Evolutionary conservation across 2,888 invertebrate genomes (phyloP).

Genomic region (Caenorhabditis macrosperma): DNA sequence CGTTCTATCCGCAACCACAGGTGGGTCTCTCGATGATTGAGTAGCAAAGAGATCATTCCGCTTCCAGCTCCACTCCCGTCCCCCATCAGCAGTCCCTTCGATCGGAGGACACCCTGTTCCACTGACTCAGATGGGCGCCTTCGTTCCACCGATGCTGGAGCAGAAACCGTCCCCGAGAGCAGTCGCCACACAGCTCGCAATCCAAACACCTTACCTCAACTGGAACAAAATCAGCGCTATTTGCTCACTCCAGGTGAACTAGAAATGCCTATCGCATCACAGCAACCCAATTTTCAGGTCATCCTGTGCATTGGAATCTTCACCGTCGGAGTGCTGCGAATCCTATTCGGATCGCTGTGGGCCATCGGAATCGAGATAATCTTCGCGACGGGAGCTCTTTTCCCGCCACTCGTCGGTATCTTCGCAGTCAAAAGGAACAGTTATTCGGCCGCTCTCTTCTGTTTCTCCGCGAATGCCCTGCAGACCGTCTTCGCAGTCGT

Average conservation of each 20-base stretch:
- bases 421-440: constrained; percentile 44
- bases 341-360: constrained; percentile 50
- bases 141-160: constrained; percentile 40
- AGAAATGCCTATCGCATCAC: neutral
- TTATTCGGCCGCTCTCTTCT: constrained; percentile 49
- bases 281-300: constrained; percentile 20
- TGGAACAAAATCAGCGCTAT: constrained; percentile 52
- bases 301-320: constrained; percentile 50
- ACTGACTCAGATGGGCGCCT: constrained; percentile 26
- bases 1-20: constrained; percentile 30
- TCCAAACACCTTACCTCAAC: constrained; percentile 37
- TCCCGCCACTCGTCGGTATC: constrained; percentile 52
- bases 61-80: constrained; percentile 34
- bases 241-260: constrained; percentile 43
- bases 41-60: neutral
- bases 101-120: constrained; percentile 39
- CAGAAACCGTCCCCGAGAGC: constrained; percentile 46
- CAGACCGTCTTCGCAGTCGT: constrained; percentile 40
- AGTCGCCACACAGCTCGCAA: constrained; percentile 45
- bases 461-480: constrained; percentile 42
- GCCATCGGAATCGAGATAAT: constrained; percentile 57
- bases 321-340: constrained; percentile 42
- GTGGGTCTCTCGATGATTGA: neutral
- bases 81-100: constrained; percentile 56
- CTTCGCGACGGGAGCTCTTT: constrained; percentile 44